Evolutionary conservation across 2,888 invertebrate species (phyloP).

Genomic region (Heliconius hortense): DNA sequence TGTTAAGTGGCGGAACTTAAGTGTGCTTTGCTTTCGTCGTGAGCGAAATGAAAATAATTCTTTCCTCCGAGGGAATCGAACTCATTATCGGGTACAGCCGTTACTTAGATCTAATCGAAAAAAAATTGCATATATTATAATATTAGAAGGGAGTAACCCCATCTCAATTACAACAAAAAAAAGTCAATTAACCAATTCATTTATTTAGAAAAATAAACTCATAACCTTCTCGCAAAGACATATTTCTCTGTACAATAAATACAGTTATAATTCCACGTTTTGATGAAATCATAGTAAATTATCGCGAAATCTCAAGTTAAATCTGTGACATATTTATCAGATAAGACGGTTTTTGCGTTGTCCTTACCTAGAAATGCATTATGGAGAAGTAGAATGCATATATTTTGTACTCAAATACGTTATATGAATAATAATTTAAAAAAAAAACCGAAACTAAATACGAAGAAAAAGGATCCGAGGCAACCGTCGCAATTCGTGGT

Average conservation of each 20-base stretch:
- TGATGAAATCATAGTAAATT: slow-evolving; percentile 5
- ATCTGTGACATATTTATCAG: slow-evolving; percentile 20
- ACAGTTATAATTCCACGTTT: neutral
- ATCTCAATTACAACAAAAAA: too few species aligned
- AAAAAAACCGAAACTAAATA: neutral
- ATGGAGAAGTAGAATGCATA: neutral
- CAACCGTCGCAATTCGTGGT: too few species aligned
- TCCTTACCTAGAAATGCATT: neutral
- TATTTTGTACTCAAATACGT: neutral
- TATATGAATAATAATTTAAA: neutral
- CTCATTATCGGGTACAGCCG: too few species aligned
- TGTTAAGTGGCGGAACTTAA: too few species aligned
- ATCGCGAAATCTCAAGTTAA: neutral
- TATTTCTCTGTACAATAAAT: neutral
- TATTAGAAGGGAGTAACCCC: too few species aligned
- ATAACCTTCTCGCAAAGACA: neutral
- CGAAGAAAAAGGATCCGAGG: too few species aligned
- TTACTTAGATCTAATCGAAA: too few species aligned
- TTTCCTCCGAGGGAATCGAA: too few species aligned
- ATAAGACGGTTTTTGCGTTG: neutral
- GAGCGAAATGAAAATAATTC: too few species aligned
- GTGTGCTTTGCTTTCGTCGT: too few species aligned
- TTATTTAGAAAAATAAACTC: neutral
- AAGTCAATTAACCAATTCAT: too few species aligned
- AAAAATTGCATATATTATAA: too few species aligned